phyloP scores from a whole-genome alignment of 2,888 invertebrate genomes.

The Nomada fabriciana region DNA sequence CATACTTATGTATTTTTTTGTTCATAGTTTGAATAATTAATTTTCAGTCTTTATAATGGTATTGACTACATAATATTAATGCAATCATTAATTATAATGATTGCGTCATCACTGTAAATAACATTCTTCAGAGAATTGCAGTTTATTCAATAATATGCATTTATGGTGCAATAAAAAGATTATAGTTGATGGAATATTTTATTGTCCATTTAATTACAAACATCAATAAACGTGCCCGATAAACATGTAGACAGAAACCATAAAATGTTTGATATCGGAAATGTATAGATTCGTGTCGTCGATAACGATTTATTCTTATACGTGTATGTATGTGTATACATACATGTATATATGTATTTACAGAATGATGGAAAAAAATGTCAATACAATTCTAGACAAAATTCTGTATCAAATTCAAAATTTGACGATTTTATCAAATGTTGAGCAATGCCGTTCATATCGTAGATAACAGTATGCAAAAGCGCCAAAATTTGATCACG shows the following conservation, averaged over 20 bases:
- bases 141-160: not conserved
- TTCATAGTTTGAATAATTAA: not conserved
- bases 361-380: not conserved
- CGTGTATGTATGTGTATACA: too few species aligned
- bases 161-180: not conserved
- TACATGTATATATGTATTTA: not conserved
- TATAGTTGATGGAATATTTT: not conserved
- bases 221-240: not conserved
- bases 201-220: not conserved
- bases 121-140: not conserved
- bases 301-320: not conserved
- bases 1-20: not conserved
- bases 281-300: not conserved
- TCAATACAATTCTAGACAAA: constrained; percentile 1
- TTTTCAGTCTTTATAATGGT: not conserved
- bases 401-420: not conserved
- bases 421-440: not conserved
- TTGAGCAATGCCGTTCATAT: not conserved
- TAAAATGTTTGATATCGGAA: not conserved
- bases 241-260: not conserved
- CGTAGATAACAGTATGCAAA: not conserved
- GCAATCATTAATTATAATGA: constrained; percentile 11
- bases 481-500: not conserved
- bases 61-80: not conserved
- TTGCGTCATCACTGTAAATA: constrained; percentile 20